These are phyloP conservation scores for Moxostoma hubbsi DNA, from an alignment of 2,797 vertebrate genomes.

Conservation along the genomic window DNA sequence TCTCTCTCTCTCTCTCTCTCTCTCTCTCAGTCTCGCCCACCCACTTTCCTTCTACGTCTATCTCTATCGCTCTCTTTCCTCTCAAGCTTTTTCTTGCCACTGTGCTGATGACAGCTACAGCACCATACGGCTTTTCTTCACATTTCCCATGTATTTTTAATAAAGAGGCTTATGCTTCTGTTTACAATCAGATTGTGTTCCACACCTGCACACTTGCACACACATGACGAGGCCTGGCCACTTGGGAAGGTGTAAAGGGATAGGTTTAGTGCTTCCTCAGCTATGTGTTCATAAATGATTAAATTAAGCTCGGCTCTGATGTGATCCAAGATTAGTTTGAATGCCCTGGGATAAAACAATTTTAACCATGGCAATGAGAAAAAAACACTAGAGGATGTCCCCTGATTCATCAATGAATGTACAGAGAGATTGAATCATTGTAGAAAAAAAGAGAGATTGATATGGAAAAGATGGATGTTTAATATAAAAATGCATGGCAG, in stretches of 20 bases:
- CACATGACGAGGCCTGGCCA: conserved; percentile 37
- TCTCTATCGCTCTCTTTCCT: conserved; percentile 7
- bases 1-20: neutral
- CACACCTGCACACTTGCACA: conserved; percentile 34
- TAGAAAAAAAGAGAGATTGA: conserved; percentile 18
- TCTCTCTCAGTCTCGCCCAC: too few species aligned
- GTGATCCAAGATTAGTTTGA: conserved; percentile 35
- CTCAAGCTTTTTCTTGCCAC: conserved; percentile 33
- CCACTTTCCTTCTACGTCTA: too few species aligned
- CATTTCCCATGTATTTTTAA: conserved; percentile 48
- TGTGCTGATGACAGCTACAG: conserved; percentile 25
- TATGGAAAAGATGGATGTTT: neutral
- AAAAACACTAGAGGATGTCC: neutral
- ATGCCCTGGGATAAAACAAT: conserved; percentile 36
- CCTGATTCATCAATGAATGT: neutral
- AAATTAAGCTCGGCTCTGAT: conserved; percentile 45
- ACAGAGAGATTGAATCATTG: conserved; percentile 1
- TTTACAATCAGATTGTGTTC: conserved; percentile 48
- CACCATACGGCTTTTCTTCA: conserved; percentile 28
- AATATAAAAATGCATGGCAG: too few species aligned
- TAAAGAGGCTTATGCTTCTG: conserved; percentile 51
- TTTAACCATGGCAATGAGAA: conserved; percentile 14
- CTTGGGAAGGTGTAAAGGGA: conserved; percentile 51
- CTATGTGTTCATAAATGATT: conserved; percentile 51
- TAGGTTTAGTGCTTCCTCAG: conserved; percentile 48